Evolutionary conservation across 2,113 vertebrate genomes (phyloP), one percentile per base, ranked within the genome.

Genomic region (Mandrillus leucophaeus): DNA sequence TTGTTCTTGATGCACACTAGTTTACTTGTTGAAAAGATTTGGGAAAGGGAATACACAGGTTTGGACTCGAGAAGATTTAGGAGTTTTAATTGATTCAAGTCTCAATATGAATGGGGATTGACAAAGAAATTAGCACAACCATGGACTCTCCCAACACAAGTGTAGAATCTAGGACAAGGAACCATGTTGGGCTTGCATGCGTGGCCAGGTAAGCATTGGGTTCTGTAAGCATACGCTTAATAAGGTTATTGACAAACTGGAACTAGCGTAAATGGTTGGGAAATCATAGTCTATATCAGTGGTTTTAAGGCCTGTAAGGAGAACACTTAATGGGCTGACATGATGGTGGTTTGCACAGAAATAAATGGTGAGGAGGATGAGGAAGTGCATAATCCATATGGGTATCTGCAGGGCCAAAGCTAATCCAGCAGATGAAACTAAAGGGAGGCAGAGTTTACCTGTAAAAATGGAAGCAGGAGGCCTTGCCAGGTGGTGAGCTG

Each of bases 401-500:
- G 17, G 30, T 12, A 50, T 50, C 48, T 59, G 55, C 61, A 45
- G 43, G 66, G 23, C 68, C 9, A 48, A 32, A 64, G 38, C 3
- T 8, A 30, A 43, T 64, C 61, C 64, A 3, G 17, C 18, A 72
- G 76, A 40, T 32, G 18, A 68, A 82, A 23, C 6, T 27, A 35
- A 11, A 91, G 8, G 5, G 20, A 35, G 35, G 8, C 18, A 35
- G 80, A 16, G 5, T 8, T 75, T 48, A 32, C 10, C 59, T 45
- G 50, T 50, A 35, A 66, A 91, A 30, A 22, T 38, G 48, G 43
- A n/a, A 38, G 35, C 2, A 0, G 57, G 66, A 48, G 35, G 30
- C 20, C 55, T 64, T 50, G 25, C 0, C 1, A 73, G 16, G n/a
- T 0, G 0, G 32, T 16, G 50, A 45, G 27, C 13, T 20, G 25